Conservation (phyloP, 2,113 vertebrate species). For the Catharus minimus region DNA sequence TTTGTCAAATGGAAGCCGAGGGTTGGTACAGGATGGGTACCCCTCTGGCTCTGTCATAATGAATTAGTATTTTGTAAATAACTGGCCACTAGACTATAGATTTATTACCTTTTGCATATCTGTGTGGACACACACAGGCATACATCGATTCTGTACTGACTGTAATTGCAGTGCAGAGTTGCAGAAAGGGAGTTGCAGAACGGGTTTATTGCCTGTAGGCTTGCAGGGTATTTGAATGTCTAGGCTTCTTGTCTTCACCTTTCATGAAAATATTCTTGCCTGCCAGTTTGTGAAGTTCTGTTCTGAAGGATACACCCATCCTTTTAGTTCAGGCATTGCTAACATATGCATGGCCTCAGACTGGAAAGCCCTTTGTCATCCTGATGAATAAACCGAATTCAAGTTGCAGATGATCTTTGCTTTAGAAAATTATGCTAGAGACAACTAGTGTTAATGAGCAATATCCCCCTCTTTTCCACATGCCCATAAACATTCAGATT, state of each 20-base stretch:
- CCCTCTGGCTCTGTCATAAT: conserved; percentile 37
- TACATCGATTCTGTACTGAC: background rate
- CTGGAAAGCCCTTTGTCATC: conserved; percentile 35
- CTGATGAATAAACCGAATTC: conserved; percentile 56
- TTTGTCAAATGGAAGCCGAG: conserved; percentile 32
- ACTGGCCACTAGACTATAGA: conserved; percentile 9
- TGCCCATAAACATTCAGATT: conserved; percentile 27
- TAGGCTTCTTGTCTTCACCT: conserved; percentile 68
- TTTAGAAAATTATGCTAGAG: conserved; percentile 48
- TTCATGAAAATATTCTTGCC: conserved; percentile 62
- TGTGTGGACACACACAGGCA: background rate
- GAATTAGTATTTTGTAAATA: conserved; percentile 66
- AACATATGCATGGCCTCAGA: conserved; percentile 15
- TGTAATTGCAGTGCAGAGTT: conserved; percentile 31
- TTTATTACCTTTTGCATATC: conserved; percentile 34
- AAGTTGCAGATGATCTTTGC: conserved; percentile 57
- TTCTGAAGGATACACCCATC: conserved; percentile 36
- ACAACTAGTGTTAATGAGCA: conserved; percentile 58
- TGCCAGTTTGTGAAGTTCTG: conserved; percentile 47
- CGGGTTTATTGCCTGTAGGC: conserved; percentile 64
- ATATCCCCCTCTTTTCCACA: conserved; percentile 34
- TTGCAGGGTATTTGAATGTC: conserved; percentile 52
- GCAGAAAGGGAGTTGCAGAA: conserved; percentile 53
- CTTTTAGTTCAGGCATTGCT: background rate
- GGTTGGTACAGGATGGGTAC: background rate